Percentiles rank a stretch among this genome's conserved stretches.
These are phyloP conservation scores for Cecropterus lyciades DNA, from an alignment of 1,140 invertebrate species.

Conservation along the genomic window DNA sequence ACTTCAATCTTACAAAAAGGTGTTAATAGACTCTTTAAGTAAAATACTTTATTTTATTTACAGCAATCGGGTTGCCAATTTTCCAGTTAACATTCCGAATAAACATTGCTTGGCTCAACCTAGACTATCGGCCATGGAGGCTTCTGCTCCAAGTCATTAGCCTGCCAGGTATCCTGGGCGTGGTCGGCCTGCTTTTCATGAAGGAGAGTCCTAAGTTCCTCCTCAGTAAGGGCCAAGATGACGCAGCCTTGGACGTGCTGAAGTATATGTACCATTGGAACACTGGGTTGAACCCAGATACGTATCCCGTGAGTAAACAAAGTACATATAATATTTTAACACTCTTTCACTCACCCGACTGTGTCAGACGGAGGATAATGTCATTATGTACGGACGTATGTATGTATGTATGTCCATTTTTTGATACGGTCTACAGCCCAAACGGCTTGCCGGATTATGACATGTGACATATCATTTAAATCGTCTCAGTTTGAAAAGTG, in stretches of 20 bases:
- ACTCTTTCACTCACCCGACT: too few species aligned
- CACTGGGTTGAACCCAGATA: conserved; percentile 41
- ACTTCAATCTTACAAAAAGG: too few species aligned
- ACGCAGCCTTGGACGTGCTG: conserved; percentile 62
- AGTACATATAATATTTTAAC: too few species aligned
- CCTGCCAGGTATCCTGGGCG: conserved; percentile 86
- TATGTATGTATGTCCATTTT: too few species aligned
- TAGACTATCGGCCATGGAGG: conserved; percentile 87
- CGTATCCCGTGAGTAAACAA: conserved; percentile 49
- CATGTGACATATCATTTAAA: too few species aligned
- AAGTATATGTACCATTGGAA: conserved; percentile 58
- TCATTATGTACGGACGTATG: too few species aligned
- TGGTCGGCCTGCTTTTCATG: conserved; percentile 83
- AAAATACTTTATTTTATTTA: conserved; percentile 13
- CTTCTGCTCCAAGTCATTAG: conserved; percentile 87
- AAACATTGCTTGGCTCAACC: conserved; percentile 52
- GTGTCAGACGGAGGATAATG: too few species aligned
- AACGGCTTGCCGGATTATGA: too few species aligned
- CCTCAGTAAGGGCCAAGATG: conserved; percentile 71
- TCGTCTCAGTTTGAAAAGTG: too few species aligned
- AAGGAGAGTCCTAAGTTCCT: conserved; percentile 86
- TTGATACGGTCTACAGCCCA: too few species aligned
- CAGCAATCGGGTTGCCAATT: conserved; percentile 62
- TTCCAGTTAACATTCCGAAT: conserved; percentile 52
- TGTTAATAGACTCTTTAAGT: too few species aligned